Base-by-base conservation (phyloP, 2,797 vertebrate genomes). In the Epinephelus coioides region DNA sequence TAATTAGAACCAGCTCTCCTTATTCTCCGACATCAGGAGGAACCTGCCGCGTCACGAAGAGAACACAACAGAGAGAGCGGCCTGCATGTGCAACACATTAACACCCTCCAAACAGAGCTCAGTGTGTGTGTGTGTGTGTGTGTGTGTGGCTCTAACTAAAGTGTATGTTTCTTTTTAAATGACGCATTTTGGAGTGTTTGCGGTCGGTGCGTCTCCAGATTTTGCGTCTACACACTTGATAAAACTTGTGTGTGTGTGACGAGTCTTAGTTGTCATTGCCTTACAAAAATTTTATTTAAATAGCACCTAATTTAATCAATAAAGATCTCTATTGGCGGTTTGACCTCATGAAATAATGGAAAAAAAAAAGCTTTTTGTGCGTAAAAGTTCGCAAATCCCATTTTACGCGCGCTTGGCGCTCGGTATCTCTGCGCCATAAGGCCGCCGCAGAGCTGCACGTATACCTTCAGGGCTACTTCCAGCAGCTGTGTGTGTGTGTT, bases 31-130 rank as follows among this genome's bases (percentile, higher is more conserved):
- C 75, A 72, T 66, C 70, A 69, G 67, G 82, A 82, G 64, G 46
- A 81, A 86, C 83, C 83, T 75, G 72, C 78, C 73, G 81, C 69
- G 67, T 84, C 76, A 78, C 10, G 63, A 65, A 43, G 8, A 11
- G 40, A 43, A 51, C 84, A 9, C 77, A 74, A 76, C 82, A 67
- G 43, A 74, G 81, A 43, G 40, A 43, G 40, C 9, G 40, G 67
- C 81, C 83, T 73, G 74, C 92, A 93, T 86, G 89, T 93, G 94
- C 83, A 88, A 90, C 92, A 89, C 88, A 94, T 95, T 94, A 95
- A 88, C 92, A 88, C 88, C 86, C 83, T 79, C 34, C 82, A 86
- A 76, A 87, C 70, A 89, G 44, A 86, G 73, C 71, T 59, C 78
- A 70, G 74, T 17, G 81, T 3, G 67, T 13, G 74, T 8, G 66